These are phyloP conservation scores for Balearica regulorum DNA, from an alignment of 2,797 vertebrate genomes.

Conservation along the genomic window DNA sequence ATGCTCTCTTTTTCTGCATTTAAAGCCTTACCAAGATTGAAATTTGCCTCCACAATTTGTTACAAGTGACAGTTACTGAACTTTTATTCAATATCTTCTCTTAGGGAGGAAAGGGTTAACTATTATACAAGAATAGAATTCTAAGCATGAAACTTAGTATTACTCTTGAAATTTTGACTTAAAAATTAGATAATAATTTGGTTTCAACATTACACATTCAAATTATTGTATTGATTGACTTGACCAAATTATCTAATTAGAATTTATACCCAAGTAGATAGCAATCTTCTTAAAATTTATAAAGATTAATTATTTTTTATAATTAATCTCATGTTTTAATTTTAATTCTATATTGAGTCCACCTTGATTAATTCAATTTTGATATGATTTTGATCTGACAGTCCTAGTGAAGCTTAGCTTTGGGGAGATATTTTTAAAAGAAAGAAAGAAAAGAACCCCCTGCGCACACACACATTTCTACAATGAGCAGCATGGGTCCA, in stretches of 20 bases:
- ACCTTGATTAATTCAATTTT: not conserved
- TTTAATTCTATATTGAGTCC: conserved; percentile 3
- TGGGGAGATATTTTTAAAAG: not conserved
- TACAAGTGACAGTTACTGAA: not conserved
- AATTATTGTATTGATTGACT: not conserved
- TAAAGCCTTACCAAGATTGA: not conserved
- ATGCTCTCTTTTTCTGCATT: not conserved
- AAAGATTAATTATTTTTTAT: not conserved
- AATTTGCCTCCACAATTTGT: not conserved
- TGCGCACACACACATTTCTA: not conserved
- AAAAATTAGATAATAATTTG: not conserved
- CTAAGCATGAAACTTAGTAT: not conserved
- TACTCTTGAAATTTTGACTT: not conserved
- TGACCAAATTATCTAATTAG: conserved; percentile 16
- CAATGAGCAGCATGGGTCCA: conserved; percentile 19
- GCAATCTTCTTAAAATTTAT: not conserved
- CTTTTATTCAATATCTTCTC: not conserved
- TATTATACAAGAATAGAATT: not conserved
- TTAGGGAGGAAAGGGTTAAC: not conserved
- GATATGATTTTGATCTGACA: not conserved
- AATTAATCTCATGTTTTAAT: not conserved
- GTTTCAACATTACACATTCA: not conserved
- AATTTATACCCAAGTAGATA: not conserved
- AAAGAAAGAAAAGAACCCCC: not conserved
- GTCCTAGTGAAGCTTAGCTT: not conserved